A percentile compares a stretch with the other conserved stretches of the same genome.
Evolutionary conservation across 2,113 vertebrate genomes (phyloP).

Genomic region (Probosciger aterrimus): DNA sequence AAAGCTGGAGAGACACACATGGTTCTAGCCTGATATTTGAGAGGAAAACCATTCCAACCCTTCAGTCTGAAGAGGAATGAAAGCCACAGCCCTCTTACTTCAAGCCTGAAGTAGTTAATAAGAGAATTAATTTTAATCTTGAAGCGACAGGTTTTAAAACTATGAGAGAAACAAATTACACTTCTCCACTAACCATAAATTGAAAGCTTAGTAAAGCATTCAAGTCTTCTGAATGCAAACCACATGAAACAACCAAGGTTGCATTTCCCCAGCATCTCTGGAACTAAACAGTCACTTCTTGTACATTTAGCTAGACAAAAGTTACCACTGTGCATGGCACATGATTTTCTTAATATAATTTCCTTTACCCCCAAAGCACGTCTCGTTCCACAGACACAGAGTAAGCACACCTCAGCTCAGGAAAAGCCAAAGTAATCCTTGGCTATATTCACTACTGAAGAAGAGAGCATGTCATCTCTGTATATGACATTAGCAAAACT

Average conservation of each 20-base stretch:
- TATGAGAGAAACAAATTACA: background rate
- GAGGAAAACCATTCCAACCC: background rate
- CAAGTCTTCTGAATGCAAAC: background rate
- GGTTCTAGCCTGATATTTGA: background rate
- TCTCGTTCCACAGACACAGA: background rate
- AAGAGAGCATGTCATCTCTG: background rate
- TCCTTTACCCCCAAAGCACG: background rate
- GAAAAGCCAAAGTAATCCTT: background rate
- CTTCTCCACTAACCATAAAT: background rate
- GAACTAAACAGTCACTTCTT: background rate
- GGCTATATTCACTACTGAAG: background rate
- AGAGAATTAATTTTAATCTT: background rate
- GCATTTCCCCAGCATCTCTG: background rate
- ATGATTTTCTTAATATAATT: background rate
- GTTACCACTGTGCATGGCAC: background rate
- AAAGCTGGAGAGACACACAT: background rate
- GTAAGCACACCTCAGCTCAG: background rate
- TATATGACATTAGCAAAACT: background rate
- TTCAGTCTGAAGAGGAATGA: background rate
- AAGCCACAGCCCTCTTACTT: background rate
- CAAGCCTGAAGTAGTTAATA: background rate
- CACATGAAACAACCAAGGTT: background rate
- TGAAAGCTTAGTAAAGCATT: background rate
- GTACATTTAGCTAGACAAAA: background rate
- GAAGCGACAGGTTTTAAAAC: background rate